Evolutionary conservation across 2,888 invertebrate genomes (phyloP), one percentile per base, ranked within the genome.

Genomic region (Lymantria monacha): DNA sequence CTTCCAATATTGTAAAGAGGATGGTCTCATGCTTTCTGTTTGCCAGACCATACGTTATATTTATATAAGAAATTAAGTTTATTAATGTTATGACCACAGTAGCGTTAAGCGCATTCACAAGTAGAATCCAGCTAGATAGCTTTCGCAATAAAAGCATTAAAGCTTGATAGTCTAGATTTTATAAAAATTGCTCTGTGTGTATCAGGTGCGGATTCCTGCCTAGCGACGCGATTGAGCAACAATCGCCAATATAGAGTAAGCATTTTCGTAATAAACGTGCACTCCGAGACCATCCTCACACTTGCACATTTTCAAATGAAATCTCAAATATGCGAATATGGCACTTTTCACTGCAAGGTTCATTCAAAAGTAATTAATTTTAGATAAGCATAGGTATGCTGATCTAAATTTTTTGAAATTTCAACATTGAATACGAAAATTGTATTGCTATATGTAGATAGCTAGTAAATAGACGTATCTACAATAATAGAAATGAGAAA

Each of bases 141-240:
- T 51, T 44, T 36, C 30, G 31, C 38, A 1, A 30, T 42, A 22
- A 41, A 42, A 43, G 43, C 41, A 45, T 48, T 48, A 42, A 49
- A 59, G 51, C 46, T 48, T 57, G 44, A 44, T 53, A 57, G 55
- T 54, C 30, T 57, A 57, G 52, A 49, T 53, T 55, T 60, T 61
- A 65, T 75, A 73, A 65, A 64, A 61, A 67, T 71, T 82, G 72
- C 72, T 84, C 73, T 87, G 72, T 86, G 72, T 83, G 78, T 88
- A 83, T 81, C 89, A 89, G 89, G 81, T 89, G 89, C 89, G 87
- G 89, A 72, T 89, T 88, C 89, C 88, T 87, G 87, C 88, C 89
- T 70, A 86, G 82, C 79, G 88, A 88, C 83, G 83, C 87, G 81
- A 87, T 87, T 83, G 87, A 89, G 82, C 87, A 87, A 75, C 87